Evolutionary conservation across 2,797 vertebrate genomes (phyloP).

Genomic region (Cetoscarus ocellatus): DNA sequence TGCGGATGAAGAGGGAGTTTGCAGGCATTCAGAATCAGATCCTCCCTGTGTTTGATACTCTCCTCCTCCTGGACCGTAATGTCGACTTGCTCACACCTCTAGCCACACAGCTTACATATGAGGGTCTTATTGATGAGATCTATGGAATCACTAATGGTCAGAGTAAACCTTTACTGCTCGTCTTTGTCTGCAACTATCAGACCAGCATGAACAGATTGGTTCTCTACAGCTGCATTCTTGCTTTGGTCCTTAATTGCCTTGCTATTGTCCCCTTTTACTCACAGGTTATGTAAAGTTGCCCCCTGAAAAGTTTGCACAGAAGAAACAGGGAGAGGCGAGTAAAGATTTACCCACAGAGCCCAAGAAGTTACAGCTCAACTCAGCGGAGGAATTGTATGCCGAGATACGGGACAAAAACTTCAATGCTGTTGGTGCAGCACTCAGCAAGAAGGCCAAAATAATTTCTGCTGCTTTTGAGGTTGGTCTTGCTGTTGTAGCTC

Average conservation of each 20-base stretch:
- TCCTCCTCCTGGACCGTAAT: slow-evolving; percentile 94
- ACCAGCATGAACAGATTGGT: too few relatives aligned
- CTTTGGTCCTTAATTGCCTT: slow-evolving; percentile 1
- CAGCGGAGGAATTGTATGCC: slow-evolving; percentile 95
- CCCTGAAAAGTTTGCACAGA: slow-evolving; percentile 96
- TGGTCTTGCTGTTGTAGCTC: slow-evolving; percentile 10
- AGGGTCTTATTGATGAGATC: slow-evolving; percentile 97
- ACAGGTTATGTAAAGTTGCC: slow-evolving; percentile 96
- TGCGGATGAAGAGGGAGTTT: slow-evolving; percentile 98
- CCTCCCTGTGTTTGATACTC: slow-evolving; percentile 95
- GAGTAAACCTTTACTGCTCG: slow-evolving; percentile 29
- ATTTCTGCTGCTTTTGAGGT: slow-evolving; percentile 99
- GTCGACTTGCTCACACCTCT: slow-evolving; percentile 95
- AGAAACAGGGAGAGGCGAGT: slow-evolving; percentile 93
- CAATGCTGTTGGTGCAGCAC: slow-evolving; percentile 95
- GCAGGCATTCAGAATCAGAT: slow-evolving; percentile 94
- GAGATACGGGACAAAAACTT: slow-evolving; percentile 99
- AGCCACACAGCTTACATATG: slow-evolving; percentile 96
- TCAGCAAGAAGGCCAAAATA: slow-evolving; percentile 98
- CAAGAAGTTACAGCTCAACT: slow-evolving; percentile 97
- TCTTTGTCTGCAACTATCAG: background rate
- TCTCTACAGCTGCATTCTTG: background rate
- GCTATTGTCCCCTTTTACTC: slow-evolving; percentile 4
- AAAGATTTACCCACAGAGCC: slow-evolving; percentile 96
- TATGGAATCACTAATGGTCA: slow-evolving; percentile 97